Conservation (phyloP, 2,113 vertebrate species). For the Bucco capensis region DNA sequence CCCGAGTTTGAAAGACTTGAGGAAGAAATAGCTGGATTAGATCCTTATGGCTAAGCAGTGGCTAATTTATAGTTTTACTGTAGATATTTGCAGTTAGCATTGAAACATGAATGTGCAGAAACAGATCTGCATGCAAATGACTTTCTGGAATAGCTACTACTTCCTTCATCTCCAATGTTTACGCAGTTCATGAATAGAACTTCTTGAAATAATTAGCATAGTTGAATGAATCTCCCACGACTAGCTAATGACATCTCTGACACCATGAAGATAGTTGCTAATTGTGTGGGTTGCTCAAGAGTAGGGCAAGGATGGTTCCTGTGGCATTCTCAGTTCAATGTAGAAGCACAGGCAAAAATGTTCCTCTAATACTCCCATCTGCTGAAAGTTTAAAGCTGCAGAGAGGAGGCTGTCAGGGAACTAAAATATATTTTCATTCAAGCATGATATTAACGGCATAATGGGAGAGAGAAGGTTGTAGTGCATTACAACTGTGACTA, state of each 20-base stretch:
- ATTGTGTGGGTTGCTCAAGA: neutral
- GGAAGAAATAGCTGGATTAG: neutral
- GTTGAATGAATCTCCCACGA: neutral
- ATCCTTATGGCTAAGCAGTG: neutral
- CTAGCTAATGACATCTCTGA: constrained; percentile 3
- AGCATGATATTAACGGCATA: neutral
- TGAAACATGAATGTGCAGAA: neutral
- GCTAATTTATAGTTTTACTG: neutral
- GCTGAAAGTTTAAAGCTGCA: constrained; percentile 7
- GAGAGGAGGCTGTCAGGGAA: neutral
- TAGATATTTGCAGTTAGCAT: neutral
- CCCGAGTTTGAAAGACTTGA: neutral
- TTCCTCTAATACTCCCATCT: constrained; percentile 10
- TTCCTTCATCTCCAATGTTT: neutral
- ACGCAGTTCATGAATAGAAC: neutral
- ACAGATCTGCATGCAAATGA: neutral
- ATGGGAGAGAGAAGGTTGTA: constrained; percentile 27
- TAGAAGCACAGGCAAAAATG: neutral
- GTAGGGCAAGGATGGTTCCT: neutral
- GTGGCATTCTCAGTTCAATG: neutral
- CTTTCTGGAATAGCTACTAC: neutral
- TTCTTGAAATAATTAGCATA: neutral
- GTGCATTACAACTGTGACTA: neutral
- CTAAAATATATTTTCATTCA: constrained; percentile 43
- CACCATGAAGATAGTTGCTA: neutral